These are phyloP conservation scores for Stomatorhinus walkeri DNA, from an alignment of 2,797 vertebrate genomes.

Conservation along the genomic window DNA sequence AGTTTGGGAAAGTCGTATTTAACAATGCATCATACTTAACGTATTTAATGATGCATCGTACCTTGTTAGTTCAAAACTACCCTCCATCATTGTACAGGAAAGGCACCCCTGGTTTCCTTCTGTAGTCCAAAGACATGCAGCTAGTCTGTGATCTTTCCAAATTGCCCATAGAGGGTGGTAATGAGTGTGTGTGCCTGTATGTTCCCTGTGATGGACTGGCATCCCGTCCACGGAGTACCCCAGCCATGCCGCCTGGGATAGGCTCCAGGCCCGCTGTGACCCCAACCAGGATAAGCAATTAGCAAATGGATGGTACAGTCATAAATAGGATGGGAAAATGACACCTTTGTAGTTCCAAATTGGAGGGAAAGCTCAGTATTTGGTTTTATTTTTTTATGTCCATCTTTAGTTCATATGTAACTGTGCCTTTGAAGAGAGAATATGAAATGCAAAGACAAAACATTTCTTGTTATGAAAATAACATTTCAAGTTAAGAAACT, in stretches of 20 bases:
- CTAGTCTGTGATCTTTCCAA: neutral
- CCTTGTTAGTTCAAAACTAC: neutral
- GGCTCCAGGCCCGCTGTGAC: neutral
- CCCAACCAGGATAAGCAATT: conserved; percentile 2
- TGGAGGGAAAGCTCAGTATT: neutral
- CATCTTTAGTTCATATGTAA: conserved; percentile 10
- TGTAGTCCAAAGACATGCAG: neutral
- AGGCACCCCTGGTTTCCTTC: neutral
- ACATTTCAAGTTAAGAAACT: conserved; percentile 1
- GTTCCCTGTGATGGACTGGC: conserved; percentile 1
- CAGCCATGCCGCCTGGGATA: neutral
- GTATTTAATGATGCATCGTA: neutral
- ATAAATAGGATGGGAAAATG: neutral
- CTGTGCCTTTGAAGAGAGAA: neutral
- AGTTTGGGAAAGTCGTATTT: neutral
- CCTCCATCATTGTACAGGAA: neutral
- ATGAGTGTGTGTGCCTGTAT: neutral
- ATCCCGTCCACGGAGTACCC: neutral
- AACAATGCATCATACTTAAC: no score
- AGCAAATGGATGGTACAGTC: neutral
- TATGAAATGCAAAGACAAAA: neutral
- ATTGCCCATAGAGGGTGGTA: neutral
- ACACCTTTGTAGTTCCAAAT: neutral
- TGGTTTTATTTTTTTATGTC: conserved; percentile 18
- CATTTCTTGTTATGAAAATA: neutral